Percentiles rank a stretch among this genome's conserved stretches.
phyloP scores from a whole-genome alignment of 2,888 invertebrate genomes.

The Conus canariensis region DNA sequence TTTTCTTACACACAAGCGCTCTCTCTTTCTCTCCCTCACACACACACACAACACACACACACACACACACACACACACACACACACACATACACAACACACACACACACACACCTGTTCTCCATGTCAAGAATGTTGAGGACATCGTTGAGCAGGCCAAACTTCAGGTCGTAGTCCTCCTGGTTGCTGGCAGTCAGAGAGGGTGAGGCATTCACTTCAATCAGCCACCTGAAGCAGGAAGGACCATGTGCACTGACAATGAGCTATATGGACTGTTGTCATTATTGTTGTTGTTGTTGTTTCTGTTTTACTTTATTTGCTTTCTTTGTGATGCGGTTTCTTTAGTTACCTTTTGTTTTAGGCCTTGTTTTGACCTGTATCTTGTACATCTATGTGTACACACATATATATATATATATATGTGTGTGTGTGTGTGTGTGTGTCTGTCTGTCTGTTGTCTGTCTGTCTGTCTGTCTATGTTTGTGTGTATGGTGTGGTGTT shows the following conservation, averaged over 20 bases:
- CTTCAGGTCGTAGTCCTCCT: constrained; percentile 83
- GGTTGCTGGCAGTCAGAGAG: constrained; percentile 82
- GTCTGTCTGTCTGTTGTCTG: too few relatives aligned
- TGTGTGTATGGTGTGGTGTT: too few relatives aligned
- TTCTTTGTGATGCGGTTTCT: too few relatives aligned
- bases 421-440: too few relatives aligned
- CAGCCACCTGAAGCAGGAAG: constrained; percentile 79
- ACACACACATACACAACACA: constrained; percentile 11
- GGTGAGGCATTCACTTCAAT: constrained; percentile 84
- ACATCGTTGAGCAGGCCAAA: constrained; percentile 83
- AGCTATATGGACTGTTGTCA: too few relatives aligned
- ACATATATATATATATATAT: too few relatives aligned
- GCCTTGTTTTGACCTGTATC: too few relatives aligned
- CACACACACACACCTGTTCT: constrained; percentile 72
- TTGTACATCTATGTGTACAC: too few relatives aligned
- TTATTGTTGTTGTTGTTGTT: not conserved
- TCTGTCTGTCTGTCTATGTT: too few relatives aligned
- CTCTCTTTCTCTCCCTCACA: too few relatives aligned
- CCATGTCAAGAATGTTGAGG: constrained; percentile 83
- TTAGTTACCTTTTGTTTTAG: too few relatives aligned
- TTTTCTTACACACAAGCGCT: too few relatives aligned
- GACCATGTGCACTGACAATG: not conserved
- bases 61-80: not conserved
- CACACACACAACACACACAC: not conserved
- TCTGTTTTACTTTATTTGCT: not conserved